phyloP scores from a whole-genome alignment of 1,140 invertebrate species.

The Mylabris phalerata region DNA sequence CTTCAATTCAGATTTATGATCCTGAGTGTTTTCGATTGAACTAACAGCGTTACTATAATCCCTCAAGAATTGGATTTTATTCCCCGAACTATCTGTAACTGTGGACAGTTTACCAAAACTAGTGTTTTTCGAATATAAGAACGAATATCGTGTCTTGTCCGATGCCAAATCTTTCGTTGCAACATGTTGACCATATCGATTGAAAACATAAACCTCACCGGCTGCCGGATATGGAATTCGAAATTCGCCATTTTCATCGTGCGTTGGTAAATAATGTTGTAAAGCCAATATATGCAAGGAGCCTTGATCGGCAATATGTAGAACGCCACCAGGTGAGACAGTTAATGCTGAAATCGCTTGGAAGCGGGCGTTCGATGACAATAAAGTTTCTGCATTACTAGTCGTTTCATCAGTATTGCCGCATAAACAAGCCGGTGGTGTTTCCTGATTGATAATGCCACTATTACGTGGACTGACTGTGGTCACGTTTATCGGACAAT shows the following conservation, averaged over 20 bases:
- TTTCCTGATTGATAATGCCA: slow-evolving; percentile 34
- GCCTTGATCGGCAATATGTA: slow-evolving; percentile 92
- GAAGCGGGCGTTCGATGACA: slow-evolving; percentile 85
- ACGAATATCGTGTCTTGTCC: slow-evolving; percentile 86
- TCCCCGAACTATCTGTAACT: slow-evolving; percentile 86
- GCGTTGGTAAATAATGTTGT: slow-evolving; percentile 80
- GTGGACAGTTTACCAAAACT: slow-evolving; percentile 90
- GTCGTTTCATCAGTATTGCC: slow-evolving; percentile 57
- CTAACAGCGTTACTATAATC: slow-evolving; percentile 86
- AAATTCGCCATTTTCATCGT: slow-evolving; percentile 86
- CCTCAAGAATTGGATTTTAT: slow-evolving; percentile 84
- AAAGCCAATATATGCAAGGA: slow-evolving; percentile 82
- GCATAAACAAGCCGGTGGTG: slow-evolving; percentile 49
- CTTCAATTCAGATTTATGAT: slow-evolving; percentile 83
- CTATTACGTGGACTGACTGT: slow-evolving; percentile 44
- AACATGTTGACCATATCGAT: slow-evolving; percentile 90
- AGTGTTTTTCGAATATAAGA: slow-evolving; percentile 94
- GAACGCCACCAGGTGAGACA: slow-evolving; percentile 86
- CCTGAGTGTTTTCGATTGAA: slow-evolving; percentile 89
- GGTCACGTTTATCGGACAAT: slow-evolving; percentile 51
- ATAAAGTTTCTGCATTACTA: slow-evolving; percentile 70
- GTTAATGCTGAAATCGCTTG: slow-evolving; percentile 87
- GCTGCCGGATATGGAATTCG: slow-evolving; percentile 86
- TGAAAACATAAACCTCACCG: slow-evolving; percentile 91
- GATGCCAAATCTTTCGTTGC: slow-evolving; percentile 89